phyloP scores from a whole-genome alignment of 2,888 invertebrate species.

The Chloroclysta siterata region DNA sequence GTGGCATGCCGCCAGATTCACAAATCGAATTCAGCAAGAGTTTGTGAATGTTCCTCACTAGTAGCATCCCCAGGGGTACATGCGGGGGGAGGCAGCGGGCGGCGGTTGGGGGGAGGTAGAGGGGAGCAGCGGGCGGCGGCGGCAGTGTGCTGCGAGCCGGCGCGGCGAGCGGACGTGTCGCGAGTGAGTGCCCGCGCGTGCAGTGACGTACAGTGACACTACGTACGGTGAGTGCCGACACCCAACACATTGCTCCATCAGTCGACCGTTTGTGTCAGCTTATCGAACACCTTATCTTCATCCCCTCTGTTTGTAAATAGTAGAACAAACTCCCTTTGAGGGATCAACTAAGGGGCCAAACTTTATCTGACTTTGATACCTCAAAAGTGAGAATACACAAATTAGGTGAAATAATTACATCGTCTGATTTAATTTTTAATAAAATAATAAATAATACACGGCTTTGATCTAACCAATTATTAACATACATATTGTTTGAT shows the following conservation, averaged over 20 bases:
- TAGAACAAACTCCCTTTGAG: not conserved
- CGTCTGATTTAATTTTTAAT: no score
- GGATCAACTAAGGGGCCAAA: not conserved
- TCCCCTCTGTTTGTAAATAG: slow-evolving; percentile 11
- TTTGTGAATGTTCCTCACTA: slow-evolving; percentile 30
- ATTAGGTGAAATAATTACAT: not conserved
- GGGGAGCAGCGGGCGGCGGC: not conserved
- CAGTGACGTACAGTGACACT: slow-evolving; percentile 5
- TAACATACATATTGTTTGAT: no score
- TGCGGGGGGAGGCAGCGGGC: slow-evolving; percentile 9
- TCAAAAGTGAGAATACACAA: no score
- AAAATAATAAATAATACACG: no score
- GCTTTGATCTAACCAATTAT: no score
- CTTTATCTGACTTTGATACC: not conserved
- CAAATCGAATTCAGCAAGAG: slow-evolving; percentile 34
- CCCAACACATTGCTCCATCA: not conserved
- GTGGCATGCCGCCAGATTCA: slow-evolving; percentile 26
- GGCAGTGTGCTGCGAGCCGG: slow-evolving; percentile 11
- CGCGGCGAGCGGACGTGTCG: slow-evolving; percentile 24
- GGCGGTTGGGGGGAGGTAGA: not conserved
- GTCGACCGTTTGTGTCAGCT: no score
- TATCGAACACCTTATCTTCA: slow-evolving; percentile 5
- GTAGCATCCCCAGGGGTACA: slow-evolving; percentile 15
- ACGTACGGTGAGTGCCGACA: slow-evolving; percentile 27
- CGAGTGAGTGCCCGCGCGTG: slow-evolving; percentile 8